Base-by-base conservation (phyloP, 2,113 vertebrate species). In the Oncorhynchus mykiss region DNA sequence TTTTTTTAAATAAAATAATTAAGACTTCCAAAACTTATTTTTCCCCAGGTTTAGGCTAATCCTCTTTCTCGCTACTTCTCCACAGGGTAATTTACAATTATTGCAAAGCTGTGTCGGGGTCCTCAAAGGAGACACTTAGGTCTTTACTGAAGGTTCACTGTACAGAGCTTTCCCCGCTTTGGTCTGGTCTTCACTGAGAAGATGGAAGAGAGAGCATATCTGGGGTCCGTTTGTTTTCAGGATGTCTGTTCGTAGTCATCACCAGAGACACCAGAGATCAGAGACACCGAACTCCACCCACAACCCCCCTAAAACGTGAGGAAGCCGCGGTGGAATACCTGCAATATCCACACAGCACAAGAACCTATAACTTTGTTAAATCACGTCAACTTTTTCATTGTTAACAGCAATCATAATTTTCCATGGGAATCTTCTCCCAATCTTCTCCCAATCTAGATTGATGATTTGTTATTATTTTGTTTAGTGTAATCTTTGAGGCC, bases 101-200 rank as follows among this genome's bases (percentile, higher is more conserved):
- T 91, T 99, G 92, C 97, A 99, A 92, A 97, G 96, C 91, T 99
- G 97, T 88, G 89, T 99, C 90, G 93, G 95, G 25, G 94, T 98
- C 88, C 91, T 99, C 85, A 98, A 96, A 81, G 96, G 96, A 70
- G 97, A 98, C 91, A 96, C 95, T 91, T 99, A 99, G 95, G 85
- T 85, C 84, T 22, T 16, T 60, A 78, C 82, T 74, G 9, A 22
- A 91, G 87, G 91, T 86, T 88, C 75, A 84, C 78, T 89, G 74
- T 87, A 90, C 94, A 94, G 94, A 94, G 94, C 93, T 95, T 94
- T 92, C 90, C 91, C 92, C 84, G 86, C 86, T 92, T 84, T 92
- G 87, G 86, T 90, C 92, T 90, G 85, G 89, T 82, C 91, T 94
- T 91, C 72, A 77, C 70, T 74, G 51, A 62, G 71, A 81, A 77